Percentiles rank a stretch among this genome's conserved stretches.
phyloP scores from a whole-genome alignment of 2,888 invertebrate genomes.

The Mellilla xanthometata region DNA sequence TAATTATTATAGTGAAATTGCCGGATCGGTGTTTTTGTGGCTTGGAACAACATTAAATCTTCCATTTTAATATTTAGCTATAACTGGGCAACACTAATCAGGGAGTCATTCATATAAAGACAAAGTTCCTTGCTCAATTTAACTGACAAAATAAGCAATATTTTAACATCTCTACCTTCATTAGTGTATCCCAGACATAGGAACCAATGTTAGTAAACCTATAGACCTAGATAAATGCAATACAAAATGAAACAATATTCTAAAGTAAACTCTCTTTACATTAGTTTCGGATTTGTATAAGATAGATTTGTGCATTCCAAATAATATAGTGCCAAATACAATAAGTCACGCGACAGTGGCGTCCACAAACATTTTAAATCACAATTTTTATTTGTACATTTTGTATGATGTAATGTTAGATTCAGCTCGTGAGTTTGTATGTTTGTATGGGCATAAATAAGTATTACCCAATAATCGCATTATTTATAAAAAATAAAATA shows the following conservation, averaged over 20 bases:
- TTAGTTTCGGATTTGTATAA: constrained; percentile 51
- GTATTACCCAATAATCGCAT: no score
- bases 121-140: not conserved
- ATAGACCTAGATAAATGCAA: constrained; percentile 32
- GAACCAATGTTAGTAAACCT: constrained; percentile 27
- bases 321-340: constrained; percentile 78
- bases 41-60: constrained; percentile 23
- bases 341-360: constrained; percentile 29
- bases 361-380: constrained; percentile 59
- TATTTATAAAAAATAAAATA: no score
- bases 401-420: constrained; percentile 22
- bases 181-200: constrained; percentile 44
- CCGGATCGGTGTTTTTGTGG: constrained; percentile 38
- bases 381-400: constrained; percentile 58
- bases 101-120: not conserved
- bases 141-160: not conserved
- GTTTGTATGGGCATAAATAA: constrained; percentile 6
- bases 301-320: constrained; percentile 76
- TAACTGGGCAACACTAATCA: constrained; percentile 44
- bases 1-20: constrained; percentile 40
- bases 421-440: constrained; percentile 1
- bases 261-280: constrained; percentile 41
- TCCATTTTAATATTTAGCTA: constrained; percentile 26
- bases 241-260: constrained; percentile 48
- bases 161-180: constrained; percentile 11